A percentile compares a stretch with the other conserved stretches of the same genome.
These are phyloP conservation scores for Syrphus vitripennis DNA, from an alignment of 2,888 invertebrate species.

Conservation along the genomic window DNA sequence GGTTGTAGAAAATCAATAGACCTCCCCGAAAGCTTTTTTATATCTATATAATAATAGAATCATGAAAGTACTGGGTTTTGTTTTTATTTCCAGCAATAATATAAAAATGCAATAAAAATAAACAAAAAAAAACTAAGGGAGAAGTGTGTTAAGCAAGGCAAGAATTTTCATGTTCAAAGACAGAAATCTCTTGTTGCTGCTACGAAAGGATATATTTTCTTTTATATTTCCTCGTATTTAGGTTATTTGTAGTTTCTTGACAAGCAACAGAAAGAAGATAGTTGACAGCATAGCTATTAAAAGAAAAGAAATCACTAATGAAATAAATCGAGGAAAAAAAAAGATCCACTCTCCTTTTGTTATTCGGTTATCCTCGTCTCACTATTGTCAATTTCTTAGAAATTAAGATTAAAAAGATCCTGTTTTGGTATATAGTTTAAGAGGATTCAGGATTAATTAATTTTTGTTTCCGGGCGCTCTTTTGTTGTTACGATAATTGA, in stretches of 20 bases:
- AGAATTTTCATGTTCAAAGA: neutral
- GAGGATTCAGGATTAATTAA: neutral
- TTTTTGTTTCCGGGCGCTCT: neutral
- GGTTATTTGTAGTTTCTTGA: slow-evolving; percentile 13
- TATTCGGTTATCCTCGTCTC: neutral
- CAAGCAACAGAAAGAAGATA: neutral
- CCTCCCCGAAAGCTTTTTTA: neutral
- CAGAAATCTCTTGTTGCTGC: neutral
- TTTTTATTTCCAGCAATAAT: neutral
- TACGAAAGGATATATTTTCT: neutral
- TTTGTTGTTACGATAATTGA: slow-evolving; percentile 1
- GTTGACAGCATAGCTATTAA: slow-evolving; percentile 2
- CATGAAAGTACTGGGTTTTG: neutral
- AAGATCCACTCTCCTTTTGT: neutral
- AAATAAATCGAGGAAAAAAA: neutral
- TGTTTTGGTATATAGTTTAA: neutral
- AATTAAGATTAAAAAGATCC: neutral
- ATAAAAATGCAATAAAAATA: neutral
- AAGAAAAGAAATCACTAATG: neutral
- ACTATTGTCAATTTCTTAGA: slow-evolving; percentile 6
- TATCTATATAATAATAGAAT: neutral
- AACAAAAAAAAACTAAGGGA: neutral
- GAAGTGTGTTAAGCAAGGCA: neutral
- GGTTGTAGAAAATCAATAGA: neutral
- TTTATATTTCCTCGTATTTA: neutral